Percentiles rank a stretch among this genome's conserved stretches.
Evolutionary conservation across 2,797 vertebrate genomes (phyloP).

Genomic region (Coilia nasus): DNA sequence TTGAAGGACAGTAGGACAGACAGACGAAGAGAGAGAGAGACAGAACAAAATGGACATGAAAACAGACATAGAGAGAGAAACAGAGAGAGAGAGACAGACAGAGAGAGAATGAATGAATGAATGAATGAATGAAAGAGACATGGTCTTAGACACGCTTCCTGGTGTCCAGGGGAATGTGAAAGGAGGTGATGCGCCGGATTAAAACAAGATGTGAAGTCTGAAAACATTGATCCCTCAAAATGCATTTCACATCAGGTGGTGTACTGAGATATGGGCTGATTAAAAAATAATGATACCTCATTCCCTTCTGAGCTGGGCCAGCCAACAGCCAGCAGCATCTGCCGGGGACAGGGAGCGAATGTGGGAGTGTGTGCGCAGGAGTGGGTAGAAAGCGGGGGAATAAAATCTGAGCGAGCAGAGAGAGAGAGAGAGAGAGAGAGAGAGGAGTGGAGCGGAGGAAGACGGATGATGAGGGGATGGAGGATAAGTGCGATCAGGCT

Average conservation of each 20-base stretch:
- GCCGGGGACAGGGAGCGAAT: not conserved
- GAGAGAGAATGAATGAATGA: too few species aligned
- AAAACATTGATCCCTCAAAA: constrained; percentile 69
- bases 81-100: too few species aligned
- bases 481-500: not conserved
- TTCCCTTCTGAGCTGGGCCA: constrained; percentile 4
- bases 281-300: constrained; percentile 67
- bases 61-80: too few species aligned
- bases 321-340: constrained; percentile 8
- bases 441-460: not conserved
- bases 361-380: not conserved
- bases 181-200: constrained; percentile 64
- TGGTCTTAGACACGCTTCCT: constrained; percentile 25
- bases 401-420: not conserved
- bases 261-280: constrained; percentile 61
- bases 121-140: not conserved
- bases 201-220: constrained; percentile 61
- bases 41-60: too few species aligned
- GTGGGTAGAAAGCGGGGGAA: not conserved
- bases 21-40: too few species aligned
- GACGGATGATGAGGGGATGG: not conserved
- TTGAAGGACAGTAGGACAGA: too few species aligned
- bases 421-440: not conserved
- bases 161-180: constrained; percentile 40
- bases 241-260: constrained; percentile 53